Evolutionary conservation across 2,888 invertebrate genomes (phyloP), one percentile per base, ranked within the genome.

Genomic region (Cacoxenus indagator): DNA sequence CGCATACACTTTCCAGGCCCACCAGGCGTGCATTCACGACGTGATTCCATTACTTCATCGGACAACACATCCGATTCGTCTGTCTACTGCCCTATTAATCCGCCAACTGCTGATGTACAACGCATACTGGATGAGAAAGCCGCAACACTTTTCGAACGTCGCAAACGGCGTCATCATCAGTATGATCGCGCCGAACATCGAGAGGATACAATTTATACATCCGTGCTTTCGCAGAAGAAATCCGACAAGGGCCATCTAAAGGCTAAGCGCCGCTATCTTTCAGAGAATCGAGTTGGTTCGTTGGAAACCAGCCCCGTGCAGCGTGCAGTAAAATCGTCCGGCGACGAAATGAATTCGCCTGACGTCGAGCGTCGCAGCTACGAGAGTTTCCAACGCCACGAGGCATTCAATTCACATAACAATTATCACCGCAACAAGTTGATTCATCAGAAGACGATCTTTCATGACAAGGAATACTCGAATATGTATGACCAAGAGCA

Each of bases 31-130:
- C 71, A 79, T 8, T 78, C 81, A 0, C 82, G 85, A 22, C 82
- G 84, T 2, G 84, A 81, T 27, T 87, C 87, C 0, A 75, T 85
- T 2, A 85, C 87, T 0, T 86, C 86, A 4, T 83, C 85, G 0
- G 87, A 85, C 43, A 87, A 87, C 55, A 88, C 88, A 1, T 88
- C 88, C 0, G 88, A 88, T 69, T 88, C 88, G 1, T 88, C 88
- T 0, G 84, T 88, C 1, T 88, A 88, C 67, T 87, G 87, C 64
- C 88, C 88, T 5, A 85, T 88, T 6, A 87, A 88, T 75, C 84
- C 86, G 2, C 86, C 88, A 5, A 76, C 79, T 22, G 77, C 85
- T 9, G 87, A 87, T 77, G 84, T 87, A 8, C 87, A 88, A 71
- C 80, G 85, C 14, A 86, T 87, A 61, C 70, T 88, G 2, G 86